Conservation (phyloP, 2,888 invertebrate species). For the Carpatolechia fugitivella region DNA sequence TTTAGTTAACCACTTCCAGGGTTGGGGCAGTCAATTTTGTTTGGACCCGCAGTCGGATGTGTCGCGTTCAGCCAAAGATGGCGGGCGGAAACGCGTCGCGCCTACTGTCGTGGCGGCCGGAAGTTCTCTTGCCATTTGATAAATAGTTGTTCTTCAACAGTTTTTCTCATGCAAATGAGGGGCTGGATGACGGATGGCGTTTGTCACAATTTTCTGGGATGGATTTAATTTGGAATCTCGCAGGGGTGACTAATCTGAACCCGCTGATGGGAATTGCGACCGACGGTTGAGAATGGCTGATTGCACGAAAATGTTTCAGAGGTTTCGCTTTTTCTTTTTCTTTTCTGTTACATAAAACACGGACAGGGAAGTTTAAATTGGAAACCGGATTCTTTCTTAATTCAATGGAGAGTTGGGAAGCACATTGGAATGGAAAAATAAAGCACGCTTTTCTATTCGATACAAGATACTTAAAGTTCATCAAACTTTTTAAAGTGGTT, state of each 20-base stretch:
- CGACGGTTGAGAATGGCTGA: slow-evolving; percentile 47
- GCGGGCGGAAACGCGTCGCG: slow-evolving; percentile 73
- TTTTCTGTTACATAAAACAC: slow-evolving; percentile 13
- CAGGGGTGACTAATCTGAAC: slow-evolving; percentile 58
- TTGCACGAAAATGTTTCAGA: slow-evolving; percentile 25
- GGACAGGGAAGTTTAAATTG: slow-evolving; percentile 24
- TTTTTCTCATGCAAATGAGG: slow-evolving; percentile 79
- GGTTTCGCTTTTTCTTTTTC: slow-evolving; percentile 30
- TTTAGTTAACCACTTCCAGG: neutral
- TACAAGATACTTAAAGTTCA: neutral
- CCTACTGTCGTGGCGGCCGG: slow-evolving; percentile 75
- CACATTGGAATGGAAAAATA: slow-evolving; percentile 16
- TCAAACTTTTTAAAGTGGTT: neutral
- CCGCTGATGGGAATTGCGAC: slow-evolving; percentile 36
- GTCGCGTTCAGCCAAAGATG: slow-evolving; percentile 55
- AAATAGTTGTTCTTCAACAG: slow-evolving; percentile 78
- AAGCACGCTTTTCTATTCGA: neutral
- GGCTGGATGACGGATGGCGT: slow-evolving; percentile 74
- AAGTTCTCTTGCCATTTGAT: slow-evolving; percentile 75
- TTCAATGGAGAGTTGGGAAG: slow-evolving; percentile 16
- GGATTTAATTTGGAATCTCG: slow-evolving; percentile 74
- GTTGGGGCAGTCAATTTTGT: neutral
- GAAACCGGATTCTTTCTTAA: slow-evolving; percentile 19
- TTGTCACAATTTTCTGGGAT: slow-evolving; percentile 76
- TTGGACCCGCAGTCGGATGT: slow-evolving; percentile 37